Conservation (phyloP, 2,797 vertebrate species). For the Avahi laniger region DNA sequence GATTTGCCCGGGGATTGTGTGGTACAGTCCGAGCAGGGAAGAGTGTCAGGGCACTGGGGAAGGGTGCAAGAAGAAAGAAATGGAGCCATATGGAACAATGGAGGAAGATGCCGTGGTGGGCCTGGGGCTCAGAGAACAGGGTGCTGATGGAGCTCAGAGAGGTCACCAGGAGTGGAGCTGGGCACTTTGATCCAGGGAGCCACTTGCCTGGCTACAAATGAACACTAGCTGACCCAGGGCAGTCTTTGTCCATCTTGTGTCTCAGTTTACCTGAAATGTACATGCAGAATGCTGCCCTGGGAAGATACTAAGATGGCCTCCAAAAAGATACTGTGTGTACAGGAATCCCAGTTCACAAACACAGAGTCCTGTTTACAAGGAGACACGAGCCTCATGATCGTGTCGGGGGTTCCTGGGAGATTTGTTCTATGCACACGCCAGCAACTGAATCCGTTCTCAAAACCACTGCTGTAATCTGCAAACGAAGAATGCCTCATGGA, state of each 20-base stretch:
- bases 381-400: rapidly evolving
- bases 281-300: background rate
- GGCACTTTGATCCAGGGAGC: background rate
- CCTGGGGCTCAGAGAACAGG: background rate
- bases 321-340: background rate
- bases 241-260: rapidly evolving
- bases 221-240: background rate
- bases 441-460: background rate
- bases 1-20: background rate
- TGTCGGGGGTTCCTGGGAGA: background rate
- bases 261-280: conserved; percentile 6
- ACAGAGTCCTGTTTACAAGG: background rate
- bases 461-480: background rate
- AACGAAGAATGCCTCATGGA: background rate
- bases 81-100: rapidly evolving
- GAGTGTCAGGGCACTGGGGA: background rate
- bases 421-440: background rate
- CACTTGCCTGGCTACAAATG: rapidly evolving
- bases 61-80: background rate
- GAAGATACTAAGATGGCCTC: background rate
- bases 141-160: background rate
- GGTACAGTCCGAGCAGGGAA: background rate
- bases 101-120: background rate
- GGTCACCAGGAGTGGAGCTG: background rate
- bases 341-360: background rate